These are phyloP conservation scores for Aethes cnicana DNA, from an alignment of 2,888 invertebrate genomes.

Conservation along the genomic window DNA sequence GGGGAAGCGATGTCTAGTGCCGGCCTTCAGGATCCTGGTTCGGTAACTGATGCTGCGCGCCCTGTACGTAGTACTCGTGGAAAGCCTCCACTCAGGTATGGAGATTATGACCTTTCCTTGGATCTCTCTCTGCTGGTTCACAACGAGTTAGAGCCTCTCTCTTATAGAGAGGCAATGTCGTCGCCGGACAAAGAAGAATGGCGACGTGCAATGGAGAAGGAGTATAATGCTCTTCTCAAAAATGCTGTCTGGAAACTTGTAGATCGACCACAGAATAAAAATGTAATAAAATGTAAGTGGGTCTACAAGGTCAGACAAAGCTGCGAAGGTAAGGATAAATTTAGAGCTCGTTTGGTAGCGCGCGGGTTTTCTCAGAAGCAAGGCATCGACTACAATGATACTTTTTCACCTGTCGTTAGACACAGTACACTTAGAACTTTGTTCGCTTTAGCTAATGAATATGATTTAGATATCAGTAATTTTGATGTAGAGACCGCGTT, in stretches of 20 bases:
- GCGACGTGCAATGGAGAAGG: constrained; percentile 33
- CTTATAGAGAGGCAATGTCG: too few relatives aligned
- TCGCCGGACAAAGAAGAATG: too few relatives aligned
- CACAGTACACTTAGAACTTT: constrained; percentile 23
- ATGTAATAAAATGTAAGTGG: constrained; percentile 34
- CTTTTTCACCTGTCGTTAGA: constrained; percentile 35
- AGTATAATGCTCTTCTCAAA: constrained; percentile 28
- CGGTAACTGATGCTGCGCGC: too few relatives aligned
- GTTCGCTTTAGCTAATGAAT: constrained; percentile 23
- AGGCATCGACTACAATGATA: constrained; percentile 34
- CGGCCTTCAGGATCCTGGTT: too few relatives aligned
- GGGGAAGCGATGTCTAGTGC: too few relatives aligned
- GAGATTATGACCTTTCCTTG: too few relatives aligned
- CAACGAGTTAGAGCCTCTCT: too few relatives aligned
- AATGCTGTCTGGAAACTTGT: constrained; percentile 33
- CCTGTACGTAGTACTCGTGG: too few relatives aligned
- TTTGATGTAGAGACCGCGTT: not conserved
- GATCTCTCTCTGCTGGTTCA: too few relatives aligned
- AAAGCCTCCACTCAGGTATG: too few relatives aligned
- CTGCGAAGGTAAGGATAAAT: constrained; percentile 29
- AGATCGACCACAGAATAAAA: constrained; percentile 15
- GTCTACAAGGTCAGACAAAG: constrained; percentile 33
- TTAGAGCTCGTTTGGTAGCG: constrained; percentile 36
- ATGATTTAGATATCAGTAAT: constrained; percentile 3
- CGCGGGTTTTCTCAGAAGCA: too few relatives aligned